phyloP scores from a whole-genome alignment of 2,888 invertebrate species.

The Morinoia aosen region DNA sequence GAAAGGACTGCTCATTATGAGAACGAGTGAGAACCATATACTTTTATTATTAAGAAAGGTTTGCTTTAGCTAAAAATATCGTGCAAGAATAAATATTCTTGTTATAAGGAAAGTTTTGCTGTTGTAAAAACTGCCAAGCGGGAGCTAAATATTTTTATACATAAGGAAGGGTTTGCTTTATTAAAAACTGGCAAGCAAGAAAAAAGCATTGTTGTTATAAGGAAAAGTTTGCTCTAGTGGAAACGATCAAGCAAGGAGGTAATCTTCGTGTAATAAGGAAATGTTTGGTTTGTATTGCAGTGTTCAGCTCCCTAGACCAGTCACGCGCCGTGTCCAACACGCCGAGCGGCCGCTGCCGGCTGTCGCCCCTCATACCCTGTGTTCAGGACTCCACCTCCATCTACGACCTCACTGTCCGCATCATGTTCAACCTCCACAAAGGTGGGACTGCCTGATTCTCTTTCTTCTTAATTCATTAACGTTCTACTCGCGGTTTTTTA shows the following conservation, averaged over 20 bases:
- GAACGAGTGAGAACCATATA: no score
- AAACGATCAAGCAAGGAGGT: no score
- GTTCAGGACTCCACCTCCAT: slow-evolving; percentile 96
- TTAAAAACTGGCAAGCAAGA: background rate
- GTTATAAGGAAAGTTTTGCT: no score
- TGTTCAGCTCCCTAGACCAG: slow-evolving; percentile 93
- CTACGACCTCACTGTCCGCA: slow-evolving; percentile 96
- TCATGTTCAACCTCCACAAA: slow-evolving; percentile 91
- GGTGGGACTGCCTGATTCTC: slow-evolving; percentile 54
- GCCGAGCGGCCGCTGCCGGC: slow-evolving; percentile 93
- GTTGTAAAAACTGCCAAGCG: no score
- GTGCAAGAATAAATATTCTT: no score
- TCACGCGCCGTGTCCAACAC: slow-evolving; percentile 98
- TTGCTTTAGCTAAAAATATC: no score
- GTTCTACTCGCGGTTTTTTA: no score
- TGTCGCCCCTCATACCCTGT: slow-evolving; percentile 94
- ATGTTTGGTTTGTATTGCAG: slow-evolving; percentile 74
- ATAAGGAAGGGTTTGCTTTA: background rate
- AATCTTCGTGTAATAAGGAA: no score
- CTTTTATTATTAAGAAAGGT: no score
- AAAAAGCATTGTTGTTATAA: background rate
- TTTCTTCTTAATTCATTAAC: background rate
- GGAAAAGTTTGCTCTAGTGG: no score
- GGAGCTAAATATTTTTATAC: no score
- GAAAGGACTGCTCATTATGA: no score